Evolutionary conservation across 2,113 vertebrate species (phyloP).

Genomic region (Megaleporinus macrocephalus): DNA sequence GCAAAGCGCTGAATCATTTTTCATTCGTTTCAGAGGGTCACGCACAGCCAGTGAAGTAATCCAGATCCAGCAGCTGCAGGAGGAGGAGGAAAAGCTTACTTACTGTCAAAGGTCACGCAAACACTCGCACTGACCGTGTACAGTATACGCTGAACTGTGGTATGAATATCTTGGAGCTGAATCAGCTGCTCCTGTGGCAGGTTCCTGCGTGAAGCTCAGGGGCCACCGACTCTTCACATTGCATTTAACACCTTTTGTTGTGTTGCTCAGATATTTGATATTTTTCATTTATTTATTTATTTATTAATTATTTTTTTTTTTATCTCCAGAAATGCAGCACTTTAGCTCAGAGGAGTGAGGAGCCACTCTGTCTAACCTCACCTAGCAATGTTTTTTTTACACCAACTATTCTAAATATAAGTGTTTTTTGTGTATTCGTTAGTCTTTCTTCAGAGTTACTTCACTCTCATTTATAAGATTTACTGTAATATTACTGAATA

Average conservation of each 20-base stretch:
- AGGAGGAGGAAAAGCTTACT: background rate
- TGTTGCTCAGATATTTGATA: too few species aligned
- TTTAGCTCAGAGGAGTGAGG: too few species aligned
- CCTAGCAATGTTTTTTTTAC: too few species aligned
- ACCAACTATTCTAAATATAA: too few species aligned
- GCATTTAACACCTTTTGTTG: background rate
- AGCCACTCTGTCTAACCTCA: too few species aligned
- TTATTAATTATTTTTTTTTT: too few species aligned
- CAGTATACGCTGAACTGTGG: background rate
- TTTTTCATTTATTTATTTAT: too few species aligned
- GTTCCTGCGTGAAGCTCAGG: conserved; percentile 20
- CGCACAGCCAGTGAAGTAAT: background rate
- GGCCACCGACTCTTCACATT: background rate
- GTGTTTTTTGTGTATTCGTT: too few species aligned
- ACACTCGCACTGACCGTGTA: background rate
- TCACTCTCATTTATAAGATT: too few species aligned
- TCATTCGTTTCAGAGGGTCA: background rate
- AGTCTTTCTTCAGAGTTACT: too few species aligned
- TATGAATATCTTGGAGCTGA: background rate
- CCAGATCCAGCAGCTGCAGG: background rate
- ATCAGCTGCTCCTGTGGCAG: conserved; percentile 8
- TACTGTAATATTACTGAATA: too few species aligned
- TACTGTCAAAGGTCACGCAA: background rate
- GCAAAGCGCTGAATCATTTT: conserved; percentile 26
- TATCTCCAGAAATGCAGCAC: conserved; percentile 49